Conservation (phyloP, 37 sponge, comb jelly and placozoan genomes). For the Haliclona indistincta region DNA sequence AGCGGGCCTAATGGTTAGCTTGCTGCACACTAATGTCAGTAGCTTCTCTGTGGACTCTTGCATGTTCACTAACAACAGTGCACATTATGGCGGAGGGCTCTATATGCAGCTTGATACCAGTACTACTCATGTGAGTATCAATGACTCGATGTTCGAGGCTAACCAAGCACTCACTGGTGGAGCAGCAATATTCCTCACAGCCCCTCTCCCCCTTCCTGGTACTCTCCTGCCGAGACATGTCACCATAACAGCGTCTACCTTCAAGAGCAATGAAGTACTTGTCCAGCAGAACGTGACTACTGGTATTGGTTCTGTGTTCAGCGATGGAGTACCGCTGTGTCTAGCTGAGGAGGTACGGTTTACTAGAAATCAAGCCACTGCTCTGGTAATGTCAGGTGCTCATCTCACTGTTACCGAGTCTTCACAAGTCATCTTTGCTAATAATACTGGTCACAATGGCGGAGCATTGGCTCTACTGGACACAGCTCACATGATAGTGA, state of each 20-base stretch:
- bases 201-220: not conserved
- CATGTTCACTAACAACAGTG: constrained; percentile 3
- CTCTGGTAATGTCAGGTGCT: not conserved
- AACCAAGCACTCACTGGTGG: constrained; percentile 17
- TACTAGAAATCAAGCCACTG: not conserved
- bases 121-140: no score
- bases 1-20: no score
- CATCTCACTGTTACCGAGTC: not conserved
- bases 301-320: constrained; percentile 22
- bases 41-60: not conserved
- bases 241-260: not conserved
- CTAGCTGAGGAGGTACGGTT: not conserved
- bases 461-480: constrained; percentile 30
- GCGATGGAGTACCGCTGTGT: constrained; percentile 8
- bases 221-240: not conserved
- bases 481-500: not conserved
- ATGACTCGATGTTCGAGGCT: no score
- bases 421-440: not conserved
- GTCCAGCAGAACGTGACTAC: not conserved
- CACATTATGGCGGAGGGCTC: constrained; percentile 30
- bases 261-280: not conserved
- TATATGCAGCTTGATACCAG: no score
- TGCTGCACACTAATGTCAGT: no score
- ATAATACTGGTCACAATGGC: constrained; percentile 14
- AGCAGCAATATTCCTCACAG: constrained; percentile 4